Percentiles rank a stretch among this genome's conserved stretches.
phyloP scores from a whole-genome alignment of 2,113 vertebrate species.

The Spea multiplicata region DNA sequence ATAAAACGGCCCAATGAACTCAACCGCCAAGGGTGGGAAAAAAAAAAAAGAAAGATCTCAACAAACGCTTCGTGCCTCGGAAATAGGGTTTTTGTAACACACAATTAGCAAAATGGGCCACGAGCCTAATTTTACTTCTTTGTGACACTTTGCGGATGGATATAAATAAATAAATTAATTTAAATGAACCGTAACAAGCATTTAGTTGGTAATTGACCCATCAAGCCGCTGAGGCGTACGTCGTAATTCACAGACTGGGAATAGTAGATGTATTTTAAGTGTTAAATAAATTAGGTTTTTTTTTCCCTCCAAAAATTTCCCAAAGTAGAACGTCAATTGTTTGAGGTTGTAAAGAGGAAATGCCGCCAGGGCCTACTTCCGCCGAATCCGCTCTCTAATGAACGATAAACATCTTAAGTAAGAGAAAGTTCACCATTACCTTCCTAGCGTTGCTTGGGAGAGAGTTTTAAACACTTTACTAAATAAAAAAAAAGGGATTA shows the following conservation, averaged over 20 bases:
- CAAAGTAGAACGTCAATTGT: neutral
- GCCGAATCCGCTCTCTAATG: too few species aligned
- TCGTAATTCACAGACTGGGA: neutral
- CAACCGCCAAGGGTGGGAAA: too few species aligned
- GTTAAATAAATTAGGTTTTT: neutral
- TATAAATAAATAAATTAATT: neutral
- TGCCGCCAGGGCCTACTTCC: too few species aligned
- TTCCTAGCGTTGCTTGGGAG: too few species aligned
- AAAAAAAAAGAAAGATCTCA: too few species aligned
- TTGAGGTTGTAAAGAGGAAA: neutral
- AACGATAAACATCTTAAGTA: too few species aligned
- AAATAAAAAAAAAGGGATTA: too few species aligned
- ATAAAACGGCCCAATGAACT: too few species aligned
- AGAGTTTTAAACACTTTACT: too few species aligned
- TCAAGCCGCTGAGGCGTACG: constrained; percentile 1
- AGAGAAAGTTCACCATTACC: too few species aligned
- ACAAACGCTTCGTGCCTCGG: neutral
- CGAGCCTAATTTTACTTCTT: neutral
- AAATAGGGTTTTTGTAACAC: neutral
- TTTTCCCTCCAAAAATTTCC: neutral
- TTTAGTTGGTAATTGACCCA: constrained; percentile 14
- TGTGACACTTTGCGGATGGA: neutral
- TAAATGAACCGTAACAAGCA: neutral
- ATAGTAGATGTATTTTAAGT: neutral
- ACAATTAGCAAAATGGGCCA: neutral